Conservation (phyloP, 2,797 vertebrate species). For the Scleropages formosus region DNA sequence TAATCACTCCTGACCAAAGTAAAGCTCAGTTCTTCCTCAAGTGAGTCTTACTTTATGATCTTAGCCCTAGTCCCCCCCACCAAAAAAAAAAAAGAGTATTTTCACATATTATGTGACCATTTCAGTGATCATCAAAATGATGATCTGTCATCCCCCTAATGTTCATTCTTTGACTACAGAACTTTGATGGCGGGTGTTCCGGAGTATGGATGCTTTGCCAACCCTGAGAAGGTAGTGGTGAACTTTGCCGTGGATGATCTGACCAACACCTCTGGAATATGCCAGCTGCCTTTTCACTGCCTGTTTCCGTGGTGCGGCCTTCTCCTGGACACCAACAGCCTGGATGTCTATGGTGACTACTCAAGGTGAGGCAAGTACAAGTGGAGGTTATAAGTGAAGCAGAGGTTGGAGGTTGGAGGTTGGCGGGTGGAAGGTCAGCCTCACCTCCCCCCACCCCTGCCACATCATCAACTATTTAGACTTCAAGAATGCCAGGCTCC, state of each 20-base stretch:
- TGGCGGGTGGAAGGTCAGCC: too few relatives aligned
- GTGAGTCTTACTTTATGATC: constrained; percentile 57
- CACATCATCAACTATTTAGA: too few relatives aligned
- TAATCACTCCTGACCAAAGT: constrained; percentile 81
- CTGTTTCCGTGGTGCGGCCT: constrained; percentile 92
- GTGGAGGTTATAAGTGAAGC: too few relatives aligned
- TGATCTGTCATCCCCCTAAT: too few relatives aligned
- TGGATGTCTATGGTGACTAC: constrained; percentile 84
- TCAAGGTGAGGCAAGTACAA: constrained; percentile 68
- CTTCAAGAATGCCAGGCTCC: too few relatives aligned
- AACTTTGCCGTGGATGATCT: constrained; percentile 75
- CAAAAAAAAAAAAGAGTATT: background rate
- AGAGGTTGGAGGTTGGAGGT: too few relatives aligned
- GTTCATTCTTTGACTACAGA: constrained; percentile 55
- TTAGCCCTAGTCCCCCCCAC: too few relatives aligned
- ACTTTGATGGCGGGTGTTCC: constrained; percentile 76
- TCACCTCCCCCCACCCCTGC: too few relatives aligned
- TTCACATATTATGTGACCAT: background rate
- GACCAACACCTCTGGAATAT: constrained; percentile 46
- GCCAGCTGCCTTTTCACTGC: constrained; percentile 65
- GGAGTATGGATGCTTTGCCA: constrained; percentile 84
- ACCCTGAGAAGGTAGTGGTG: constrained; percentile 80
- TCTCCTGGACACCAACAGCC: constrained; percentile 74
- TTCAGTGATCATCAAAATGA: background rate
- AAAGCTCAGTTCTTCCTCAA: constrained; percentile 80